Conservation (phyloP, 2,888 invertebrate genomes). For the Abscondita cerata region DNA sequence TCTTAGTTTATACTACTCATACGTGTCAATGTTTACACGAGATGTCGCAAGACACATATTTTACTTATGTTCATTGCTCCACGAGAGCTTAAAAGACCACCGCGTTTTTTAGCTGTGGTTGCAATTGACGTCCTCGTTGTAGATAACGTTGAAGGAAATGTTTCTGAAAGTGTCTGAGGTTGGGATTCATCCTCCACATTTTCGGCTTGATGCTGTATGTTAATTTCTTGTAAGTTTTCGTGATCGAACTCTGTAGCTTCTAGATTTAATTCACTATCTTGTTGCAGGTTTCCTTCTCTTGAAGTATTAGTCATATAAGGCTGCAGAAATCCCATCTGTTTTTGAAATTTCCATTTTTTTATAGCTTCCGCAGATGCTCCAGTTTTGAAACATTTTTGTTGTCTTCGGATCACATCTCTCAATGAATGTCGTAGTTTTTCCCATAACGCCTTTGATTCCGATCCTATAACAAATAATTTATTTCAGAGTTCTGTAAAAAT, state of each 20-base stretch:
- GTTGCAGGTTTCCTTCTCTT: not conserved
- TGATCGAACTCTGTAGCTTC: not conserved
- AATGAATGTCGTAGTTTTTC: not conserved
- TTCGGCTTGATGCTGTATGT: constrained; percentile 2
- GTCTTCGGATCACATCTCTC: constrained; percentile 1
- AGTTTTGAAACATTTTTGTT: constrained; percentile 11
- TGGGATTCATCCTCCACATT: not conserved
- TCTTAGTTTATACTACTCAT: no score
- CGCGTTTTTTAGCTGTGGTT: no score
- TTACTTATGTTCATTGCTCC: no score
- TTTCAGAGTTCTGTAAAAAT: not conserved
- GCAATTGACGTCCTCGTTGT: no score
- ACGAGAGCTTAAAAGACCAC: no score
- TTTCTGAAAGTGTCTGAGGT: not conserved
- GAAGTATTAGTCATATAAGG: not conserved
- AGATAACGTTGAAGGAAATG: no score
- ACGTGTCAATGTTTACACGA: no score
- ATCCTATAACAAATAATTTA: not conserved
- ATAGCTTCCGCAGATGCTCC: constrained; percentile 13
- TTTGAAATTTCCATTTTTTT: not conserved
- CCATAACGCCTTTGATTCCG: not conserved
- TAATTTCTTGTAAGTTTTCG: not conserved
- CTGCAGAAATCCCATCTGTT: not conserved
- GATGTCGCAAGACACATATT: no score
- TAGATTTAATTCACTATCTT: not conserved